Percentiles rank a stretch among this genome's conserved stretches.
Evolutionary conservation across 64 coral and sea anemone species (phyloP).

Genomic region (Actinia equina): DNA sequence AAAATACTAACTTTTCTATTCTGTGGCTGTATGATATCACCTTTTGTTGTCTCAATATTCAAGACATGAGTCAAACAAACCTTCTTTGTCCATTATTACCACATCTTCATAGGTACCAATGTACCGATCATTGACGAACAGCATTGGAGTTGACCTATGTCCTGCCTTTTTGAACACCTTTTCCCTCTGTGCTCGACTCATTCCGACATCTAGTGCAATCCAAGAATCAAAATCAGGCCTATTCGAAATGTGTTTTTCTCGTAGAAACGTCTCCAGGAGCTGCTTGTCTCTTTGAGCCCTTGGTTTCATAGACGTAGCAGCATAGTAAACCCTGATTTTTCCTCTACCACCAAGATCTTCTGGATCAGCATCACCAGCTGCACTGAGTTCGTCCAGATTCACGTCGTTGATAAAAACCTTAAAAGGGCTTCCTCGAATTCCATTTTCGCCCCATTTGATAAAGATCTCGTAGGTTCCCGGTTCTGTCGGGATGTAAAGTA

Average conservation of each 20-base stretch:
- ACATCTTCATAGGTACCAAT: constrained; percentile 90
- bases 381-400: constrained; percentile 19
- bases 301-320: constrained; percentile 64
- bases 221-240: constrained; percentile 53
- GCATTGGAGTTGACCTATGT: constrained; percentile 72
- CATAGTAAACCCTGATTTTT: constrained; percentile 80
- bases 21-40: neutral
- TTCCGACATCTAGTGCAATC: constrained; percentile 76
- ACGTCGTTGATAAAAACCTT: constrained; percentile 87
- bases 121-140: constrained; percentile 79
- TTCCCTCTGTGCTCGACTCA: constrained; percentile 63
- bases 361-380: neutral
- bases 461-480: constrained; percentile 90
- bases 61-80: constrained; percentile 66
- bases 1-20: too few species aligned
- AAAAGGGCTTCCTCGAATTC: constrained; percentile 79
- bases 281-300: constrained; percentile 62
- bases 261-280: constrained; percentile 67
- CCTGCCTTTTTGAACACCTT: constrained; percentile 81
- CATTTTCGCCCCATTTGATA: constrained; percentile 86
- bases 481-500: constrained; percentile 91
- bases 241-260: constrained; percentile 61
- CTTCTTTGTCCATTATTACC: constrained; percentile 80
- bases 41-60: neutral
- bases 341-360: constrained; percentile 37